Evolutionary conservation across 2,797 vertebrate genomes (phyloP), one percentile per base, ranked within the genome.

Genomic region (Sebastolobus altivelis): DNA sequence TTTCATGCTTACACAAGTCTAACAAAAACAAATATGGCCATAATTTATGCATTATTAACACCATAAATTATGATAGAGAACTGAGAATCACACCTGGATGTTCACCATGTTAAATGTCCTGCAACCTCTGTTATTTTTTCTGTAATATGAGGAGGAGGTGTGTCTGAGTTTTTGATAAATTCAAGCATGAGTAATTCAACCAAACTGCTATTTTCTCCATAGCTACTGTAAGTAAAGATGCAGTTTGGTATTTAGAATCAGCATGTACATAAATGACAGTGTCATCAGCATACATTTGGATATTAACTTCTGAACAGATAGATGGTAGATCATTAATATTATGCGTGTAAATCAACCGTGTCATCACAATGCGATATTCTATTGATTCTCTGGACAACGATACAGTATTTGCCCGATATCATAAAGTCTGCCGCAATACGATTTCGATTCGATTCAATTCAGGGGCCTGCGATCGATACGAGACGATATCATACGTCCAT

Each of bases 251-350:
- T 29, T 71, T 14, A 16, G 6, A 54, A 72, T 66, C 52, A 65
- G 3, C 13, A 27, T 43, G 6, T 67, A 55, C 4, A 33, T 52
- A 72, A 60, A 43, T 31, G 6, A 11, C 49, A 0, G 10, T 55
- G 7, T 72, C 31, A 18, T 74, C 55, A 27, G 46, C 60, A 37
- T 69, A 72, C 8, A 78, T 66, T 67, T 40, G 4, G 29, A 52
- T 56, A 49, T 29, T 60, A 59, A 49, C 43, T n/a, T 55, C 16
- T 35, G 6, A 13, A 73, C 8, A 63, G 33, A 67, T 18, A n/a
- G 7, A n/a, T n/a, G 59, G 29, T n/a, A 4, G 52, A 40, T 72
- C 29, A 65, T 29, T 25, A 22, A 18, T 31, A 31, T 33, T 49
- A 49, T 1, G 46, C 18, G 46, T 49, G 46, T 49, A 49, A 49